A percentile compares a stretch with the other conserved stretches of the same genome.
Evolutionary conservation across 2,797 vertebrate genomes (phyloP).

Genomic region (Danio kyathit): DNA sequence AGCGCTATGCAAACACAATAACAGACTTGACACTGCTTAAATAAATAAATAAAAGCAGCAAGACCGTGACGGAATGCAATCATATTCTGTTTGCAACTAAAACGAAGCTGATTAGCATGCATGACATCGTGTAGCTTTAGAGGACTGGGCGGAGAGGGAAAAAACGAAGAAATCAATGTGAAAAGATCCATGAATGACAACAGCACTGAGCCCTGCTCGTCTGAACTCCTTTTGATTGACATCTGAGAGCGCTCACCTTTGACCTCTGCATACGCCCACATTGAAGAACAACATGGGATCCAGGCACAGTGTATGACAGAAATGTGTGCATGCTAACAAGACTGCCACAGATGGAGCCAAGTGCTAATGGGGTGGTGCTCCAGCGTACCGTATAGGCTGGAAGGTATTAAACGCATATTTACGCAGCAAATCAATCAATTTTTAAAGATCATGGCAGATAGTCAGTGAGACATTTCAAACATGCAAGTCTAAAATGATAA

Average conservation of each 20-base stretch:
- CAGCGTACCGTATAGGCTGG: not conserved
- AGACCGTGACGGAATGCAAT: not conserved
- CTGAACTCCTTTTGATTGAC: constrained; percentile 40
- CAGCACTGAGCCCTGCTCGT: constrained; percentile 21
- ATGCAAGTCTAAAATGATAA: too few relatives aligned
- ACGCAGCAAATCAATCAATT: not conserved
- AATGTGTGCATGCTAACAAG: constrained; percentile 18
- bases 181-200: constrained; percentile 40
- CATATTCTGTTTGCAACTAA: not conserved
- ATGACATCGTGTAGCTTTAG: not conserved
- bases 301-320: not conserved
- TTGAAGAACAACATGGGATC: not conserved
- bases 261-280: not conserved
- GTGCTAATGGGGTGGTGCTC: not conserved
- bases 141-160: not conserved
- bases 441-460: not conserved
- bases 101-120: constrained; percentile 8
- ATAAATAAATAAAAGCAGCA: constrained; percentile 13
- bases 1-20: not conserved
- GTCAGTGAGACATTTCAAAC: not conserved
- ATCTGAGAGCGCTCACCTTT: constrained; percentile 30
- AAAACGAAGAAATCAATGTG: constrained; percentile 8
- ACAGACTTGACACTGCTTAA: not conserved
- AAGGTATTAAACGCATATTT: not conserved
- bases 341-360: not conserved